These are phyloP conservation scores for Micromesistius poutassou DNA, from an alignment of 2,797 vertebrate species.

Conservation along the genomic window DNA sequence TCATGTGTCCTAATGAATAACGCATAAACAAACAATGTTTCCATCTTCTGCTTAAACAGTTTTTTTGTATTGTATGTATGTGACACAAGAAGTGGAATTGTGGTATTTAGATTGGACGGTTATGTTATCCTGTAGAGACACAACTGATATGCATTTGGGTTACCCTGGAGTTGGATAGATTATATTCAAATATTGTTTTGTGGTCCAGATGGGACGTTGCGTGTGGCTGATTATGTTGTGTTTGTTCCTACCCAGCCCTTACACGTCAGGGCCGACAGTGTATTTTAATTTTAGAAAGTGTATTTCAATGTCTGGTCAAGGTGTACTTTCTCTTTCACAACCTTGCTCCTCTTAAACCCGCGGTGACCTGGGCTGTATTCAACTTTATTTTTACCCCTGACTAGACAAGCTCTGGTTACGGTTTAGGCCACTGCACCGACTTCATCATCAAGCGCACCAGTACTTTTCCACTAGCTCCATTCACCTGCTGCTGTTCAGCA, in stretches of 20 bases:
- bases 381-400: conserved; percentile 75
- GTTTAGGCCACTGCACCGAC: conserved; percentile 27
- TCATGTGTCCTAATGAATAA: no score
- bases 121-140: neutral
- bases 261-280: neutral
- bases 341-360: conserved; percentile 5
- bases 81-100: neutral
- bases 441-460: conserved; percentile 41
- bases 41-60: no score
- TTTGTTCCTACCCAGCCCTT: neutral
- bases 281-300: neutral
- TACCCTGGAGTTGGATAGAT: neutral
- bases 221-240: neutral
- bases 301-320: neutral
- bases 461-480: conserved; percentile 60
- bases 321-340: conserved; percentile 8
- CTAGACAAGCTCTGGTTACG: conserved; percentile 69
- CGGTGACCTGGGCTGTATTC: conserved; percentile 37
- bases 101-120: neutral
- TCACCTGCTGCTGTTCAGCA: conserved; percentile 45
- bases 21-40: no score
- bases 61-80: neutral
- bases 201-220: no score
- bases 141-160: neutral
- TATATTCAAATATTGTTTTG: neutral